phyloP scores from a whole-genome alignment of 2,113 vertebrate genomes.

The Carassius gibelio region DNA sequence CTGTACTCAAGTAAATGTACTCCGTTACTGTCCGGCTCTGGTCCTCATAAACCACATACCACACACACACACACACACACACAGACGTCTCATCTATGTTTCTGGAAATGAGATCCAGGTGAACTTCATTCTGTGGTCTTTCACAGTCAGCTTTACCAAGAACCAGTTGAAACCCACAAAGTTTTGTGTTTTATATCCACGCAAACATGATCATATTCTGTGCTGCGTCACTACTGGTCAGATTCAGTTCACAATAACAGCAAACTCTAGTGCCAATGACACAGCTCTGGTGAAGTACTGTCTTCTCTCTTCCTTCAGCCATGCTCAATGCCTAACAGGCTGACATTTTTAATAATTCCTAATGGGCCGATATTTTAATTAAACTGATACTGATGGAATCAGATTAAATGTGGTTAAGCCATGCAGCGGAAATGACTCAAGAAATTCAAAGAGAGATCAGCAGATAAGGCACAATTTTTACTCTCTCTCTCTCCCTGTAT shows the following conservation, averaged over 20 bases:
- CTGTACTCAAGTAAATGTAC: too few species aligned
- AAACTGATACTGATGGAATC: too few species aligned
- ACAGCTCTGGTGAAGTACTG: conserved; percentile 1
- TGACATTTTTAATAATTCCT: conserved; percentile 58
- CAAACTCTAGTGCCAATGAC: conserved; percentile 36
- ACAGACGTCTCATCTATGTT: background rate
- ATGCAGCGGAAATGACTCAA: too few species aligned
- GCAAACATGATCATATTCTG: background rate
- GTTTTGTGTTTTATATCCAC: conserved; percentile 4
- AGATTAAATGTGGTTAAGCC: too few species aligned
- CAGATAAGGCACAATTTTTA: too few species aligned
- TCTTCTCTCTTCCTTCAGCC: conserved; percentile 35
- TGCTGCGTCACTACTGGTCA: background rate
- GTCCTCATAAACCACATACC: too few species aligned
- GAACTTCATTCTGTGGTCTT: background rate
- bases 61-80: too few species aligned
- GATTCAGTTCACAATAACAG: background rate
- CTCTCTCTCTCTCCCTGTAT: too few species aligned
- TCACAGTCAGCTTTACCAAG: background rate
- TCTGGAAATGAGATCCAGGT: background rate
- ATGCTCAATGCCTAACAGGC: conserved; percentile 43
- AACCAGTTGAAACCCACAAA: conserved; percentile 11
- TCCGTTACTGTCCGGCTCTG: too few species aligned
- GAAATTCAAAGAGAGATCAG: too few species aligned
- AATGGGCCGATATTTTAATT: conserved; percentile 48